A percentile compares a stretch with the other conserved stretches of the same genome.
Evolutionary conservation across 1,140 invertebrate genomes (phyloP).

Genomic region (Heliconius eleuchia): DNA sequence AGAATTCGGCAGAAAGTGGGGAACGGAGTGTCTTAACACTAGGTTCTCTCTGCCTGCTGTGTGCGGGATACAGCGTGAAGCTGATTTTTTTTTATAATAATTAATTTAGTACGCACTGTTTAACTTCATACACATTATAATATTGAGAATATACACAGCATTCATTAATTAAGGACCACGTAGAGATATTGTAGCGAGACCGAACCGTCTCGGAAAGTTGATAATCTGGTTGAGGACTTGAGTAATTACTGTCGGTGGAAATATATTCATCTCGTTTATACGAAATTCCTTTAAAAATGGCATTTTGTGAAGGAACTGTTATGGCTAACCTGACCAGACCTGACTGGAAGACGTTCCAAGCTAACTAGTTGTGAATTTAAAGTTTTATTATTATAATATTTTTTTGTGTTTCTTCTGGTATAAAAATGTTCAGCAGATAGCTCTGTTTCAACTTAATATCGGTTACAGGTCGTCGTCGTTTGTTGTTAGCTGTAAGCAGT

Average conservation of each 20-base stretch:
- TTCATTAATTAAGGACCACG: neutral
- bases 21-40: too few relatives aligned
- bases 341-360: neutral
- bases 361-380: neutral
- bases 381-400: neutral
- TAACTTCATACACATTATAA: neutral
- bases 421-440: too few relatives aligned
- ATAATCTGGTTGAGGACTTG: constrained; percentile 14
- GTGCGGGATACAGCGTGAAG: too few relatives aligned
- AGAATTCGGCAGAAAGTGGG: too few relatives aligned
- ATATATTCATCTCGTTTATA: neutral
- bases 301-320: neutral
- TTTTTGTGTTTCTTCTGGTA: neutral
- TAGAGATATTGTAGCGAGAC: constrained; percentile 4
- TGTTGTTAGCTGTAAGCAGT: too few relatives aligned
- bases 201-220: constrained; percentile 13
- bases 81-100: neutral
- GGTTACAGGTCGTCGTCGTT: too few relatives aligned
- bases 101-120: neutral
- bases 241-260: constrained; percentile 15
- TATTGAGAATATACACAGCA: neutral
- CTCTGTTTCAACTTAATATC: too few relatives aligned
- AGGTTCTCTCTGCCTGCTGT: too few relatives aligned
- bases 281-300: constrained; percentile 5
- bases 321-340: neutral